These are phyloP conservation scores for Strigamia crassipes DNA, from an alignment of 2,888 invertebrate species.

Conservation along the genomic window DNA sequence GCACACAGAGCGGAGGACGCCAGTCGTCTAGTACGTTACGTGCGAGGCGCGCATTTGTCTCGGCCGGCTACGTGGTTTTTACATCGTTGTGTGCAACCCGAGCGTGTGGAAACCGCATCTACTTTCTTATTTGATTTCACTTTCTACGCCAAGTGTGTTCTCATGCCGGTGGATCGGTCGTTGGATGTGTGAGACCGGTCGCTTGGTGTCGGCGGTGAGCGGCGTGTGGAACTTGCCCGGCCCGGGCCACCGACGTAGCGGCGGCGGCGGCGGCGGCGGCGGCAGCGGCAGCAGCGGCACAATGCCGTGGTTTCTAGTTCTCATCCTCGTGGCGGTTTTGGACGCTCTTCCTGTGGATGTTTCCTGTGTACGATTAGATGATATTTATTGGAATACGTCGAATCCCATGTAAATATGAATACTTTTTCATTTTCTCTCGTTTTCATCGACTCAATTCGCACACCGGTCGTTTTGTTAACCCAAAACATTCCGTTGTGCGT, in stretches of 20 bases:
- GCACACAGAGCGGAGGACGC: slow-evolving; percentile 26
- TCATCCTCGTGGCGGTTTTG: slow-evolving; percentile 63
- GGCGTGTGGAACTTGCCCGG: slow-evolving; percentile 30
- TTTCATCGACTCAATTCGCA: too few relatives aligned
- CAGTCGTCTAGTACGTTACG: not conserved
- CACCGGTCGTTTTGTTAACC: not conserved
- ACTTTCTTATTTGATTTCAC: not conserved
- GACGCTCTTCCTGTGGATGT: slow-evolving; percentile 64
- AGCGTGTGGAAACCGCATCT: slow-evolving; percentile 8
- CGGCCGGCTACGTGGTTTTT: not conserved
- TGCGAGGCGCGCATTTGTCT: not conserved
- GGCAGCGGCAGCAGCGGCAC: slow-evolving; percentile 44
- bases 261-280: slow-evolving; percentile 29
- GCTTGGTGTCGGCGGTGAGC: slow-evolving; percentile 19
- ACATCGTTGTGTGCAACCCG: not conserved
- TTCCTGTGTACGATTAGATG: slow-evolving; percentile 62
- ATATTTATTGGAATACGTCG: slow-evolving; percentile 66
- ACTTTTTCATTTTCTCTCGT: not conserved
- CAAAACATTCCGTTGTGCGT: too few relatives aligned
- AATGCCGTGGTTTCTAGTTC: slow-evolving; percentile 64
- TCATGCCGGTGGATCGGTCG: slow-evolving; percentile 24
- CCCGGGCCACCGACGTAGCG: slow-evolving; percentile 26
- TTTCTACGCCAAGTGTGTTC: not conserved
- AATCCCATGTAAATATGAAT: slow-evolving; percentile 64
- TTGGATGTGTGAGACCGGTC: slow-evolving; percentile 30